Percentiles rank a stretch among this genome's conserved stretches.
phyloP scores from a whole-genome alignment of 2,888 invertebrate species.

The Ochropacha duplaris region DNA sequence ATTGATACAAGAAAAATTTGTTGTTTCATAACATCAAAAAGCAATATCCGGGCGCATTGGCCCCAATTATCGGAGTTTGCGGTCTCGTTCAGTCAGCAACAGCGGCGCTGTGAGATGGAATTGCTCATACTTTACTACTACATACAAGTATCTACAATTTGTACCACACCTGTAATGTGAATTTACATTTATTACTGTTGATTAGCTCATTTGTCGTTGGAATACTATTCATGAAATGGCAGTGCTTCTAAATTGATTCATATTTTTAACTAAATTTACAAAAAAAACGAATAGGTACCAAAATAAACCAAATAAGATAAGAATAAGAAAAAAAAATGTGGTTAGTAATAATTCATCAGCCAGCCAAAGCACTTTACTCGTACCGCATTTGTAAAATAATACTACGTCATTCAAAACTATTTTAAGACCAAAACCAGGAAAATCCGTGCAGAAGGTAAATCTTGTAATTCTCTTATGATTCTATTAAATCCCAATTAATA shows the following conservation, averaged over 20 bases:
- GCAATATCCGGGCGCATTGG: constrained; percentile 52
- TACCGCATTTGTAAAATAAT: no score
- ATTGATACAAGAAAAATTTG: constrained; percentile 16
- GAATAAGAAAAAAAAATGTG: no score
- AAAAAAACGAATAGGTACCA: no score
- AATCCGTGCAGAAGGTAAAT: neutral
- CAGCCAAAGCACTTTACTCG: no score
- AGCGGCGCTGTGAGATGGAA: constrained; percentile 43
- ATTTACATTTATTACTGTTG: constrained; percentile 10
- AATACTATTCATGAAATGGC: neutral
- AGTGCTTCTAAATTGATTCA: neutral
- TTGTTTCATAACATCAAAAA: constrained; percentile 49
- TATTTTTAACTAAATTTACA: no score
- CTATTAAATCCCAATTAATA: neutral
- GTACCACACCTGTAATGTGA: constrained; percentile 8
- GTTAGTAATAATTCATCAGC: no score
- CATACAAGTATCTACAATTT: constrained; percentile 4
- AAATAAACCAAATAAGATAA: no score
- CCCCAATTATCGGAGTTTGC: constrained; percentile 59
- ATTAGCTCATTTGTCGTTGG: neutral
- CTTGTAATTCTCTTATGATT: neutral
- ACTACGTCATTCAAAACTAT: no score
- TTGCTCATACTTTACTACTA: constrained; percentile 27
- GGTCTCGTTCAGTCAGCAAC: constrained; percentile 47
- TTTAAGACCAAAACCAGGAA: neutral